A percentile compares a stretch with the other conserved stretches of the same genome.
phyloP scores from a whole-genome alignment of 2,888 invertebrate species.

The Pseudococcus longispinus region DNA sequence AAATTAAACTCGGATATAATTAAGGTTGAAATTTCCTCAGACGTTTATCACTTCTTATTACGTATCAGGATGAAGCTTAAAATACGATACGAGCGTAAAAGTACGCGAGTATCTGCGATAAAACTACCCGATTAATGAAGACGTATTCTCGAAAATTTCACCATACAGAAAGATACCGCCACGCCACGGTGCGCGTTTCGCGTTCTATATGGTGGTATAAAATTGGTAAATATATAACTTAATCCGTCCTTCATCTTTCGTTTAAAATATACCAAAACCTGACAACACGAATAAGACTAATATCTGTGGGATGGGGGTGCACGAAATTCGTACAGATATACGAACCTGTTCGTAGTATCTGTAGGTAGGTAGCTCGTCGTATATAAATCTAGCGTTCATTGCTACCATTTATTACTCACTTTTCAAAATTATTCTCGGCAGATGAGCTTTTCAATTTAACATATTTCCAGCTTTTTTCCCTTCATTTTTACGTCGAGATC shows the following conservation, averaged over 20 bases:
- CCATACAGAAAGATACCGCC: background rate
- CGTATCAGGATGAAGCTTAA: slow-evolving; percentile 17
- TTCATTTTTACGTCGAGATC: background rate
- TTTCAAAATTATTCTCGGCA: background rate
- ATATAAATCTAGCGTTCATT: background rate
- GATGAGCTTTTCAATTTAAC: slow-evolving; percentile 19
- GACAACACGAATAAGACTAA: slow-evolving; percentile 13
- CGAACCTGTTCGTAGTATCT: background rate
- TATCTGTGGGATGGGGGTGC: background rate
- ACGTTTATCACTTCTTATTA: slow-evolving; percentile 37
- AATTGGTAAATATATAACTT: slow-evolving; percentile 36
- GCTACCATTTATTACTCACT: background rate
- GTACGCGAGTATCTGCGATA: slow-evolving; percentile 11
- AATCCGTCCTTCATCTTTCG: background rate
- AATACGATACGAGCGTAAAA: background rate
- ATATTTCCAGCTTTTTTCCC: background rate
- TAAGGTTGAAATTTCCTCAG: slow-evolving; percentile 39
- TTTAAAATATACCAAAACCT: slow-evolving; percentile 14
- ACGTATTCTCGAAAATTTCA: slow-evolving; percentile 27
- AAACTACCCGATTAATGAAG: slow-evolving; percentile 40
- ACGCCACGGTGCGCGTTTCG: background rate
- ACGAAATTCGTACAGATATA: background rate
- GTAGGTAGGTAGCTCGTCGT: background rate
- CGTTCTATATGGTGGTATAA: background rate
- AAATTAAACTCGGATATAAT: slow-evolving; percentile 34